Evolutionary conservation across 2,888 invertebrate species (phyloP).

Genomic region (Lymantria dispar): DNA sequence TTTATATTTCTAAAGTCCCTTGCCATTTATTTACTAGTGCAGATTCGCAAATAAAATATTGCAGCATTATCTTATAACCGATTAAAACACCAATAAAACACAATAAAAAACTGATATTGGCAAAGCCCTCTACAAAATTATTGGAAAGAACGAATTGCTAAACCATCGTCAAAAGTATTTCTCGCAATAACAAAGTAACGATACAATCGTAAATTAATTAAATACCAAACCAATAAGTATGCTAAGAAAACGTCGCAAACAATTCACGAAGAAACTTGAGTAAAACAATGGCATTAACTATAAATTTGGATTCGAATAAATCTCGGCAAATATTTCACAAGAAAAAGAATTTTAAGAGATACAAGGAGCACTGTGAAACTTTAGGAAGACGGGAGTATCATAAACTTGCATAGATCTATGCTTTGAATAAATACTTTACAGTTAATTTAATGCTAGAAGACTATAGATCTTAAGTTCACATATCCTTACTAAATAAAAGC

Average conservation of each 20-base stretch:
- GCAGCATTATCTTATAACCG: too few relatives aligned
- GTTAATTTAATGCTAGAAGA: not conserved
- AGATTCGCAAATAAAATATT: too few relatives aligned
- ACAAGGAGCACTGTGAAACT: slow-evolving; percentile 26
- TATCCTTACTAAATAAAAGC: too few relatives aligned
- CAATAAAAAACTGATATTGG: too few relatives aligned
- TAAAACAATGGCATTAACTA: not conserved
- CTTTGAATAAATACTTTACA: slow-evolving; percentile 47
- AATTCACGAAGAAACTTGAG: not conserved
- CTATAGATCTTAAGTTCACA: too few relatives aligned
- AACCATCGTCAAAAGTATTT: too few relatives aligned
- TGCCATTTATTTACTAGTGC: too few relatives aligned
- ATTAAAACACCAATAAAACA: too few relatives aligned
- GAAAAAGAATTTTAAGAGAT: slow-evolving; percentile 32
- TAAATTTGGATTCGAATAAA: slow-evolving; percentile 20
- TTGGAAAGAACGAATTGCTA: too few relatives aligned
- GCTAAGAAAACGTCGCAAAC: not conserved
- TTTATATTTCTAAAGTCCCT: too few relatives aligned
- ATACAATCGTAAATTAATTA: not conserved
- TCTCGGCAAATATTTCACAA: slow-evolving; percentile 26
- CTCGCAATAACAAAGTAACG: too few relatives aligned
- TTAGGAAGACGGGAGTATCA: slow-evolving; percentile 32
- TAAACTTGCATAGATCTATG: slow-evolving; percentile 49
- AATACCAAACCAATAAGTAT: not conserved
- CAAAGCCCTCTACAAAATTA: too few relatives aligned